A percentile compares a stretch with the other conserved stretches of the same genome.
These are phyloP conservation scores for Epinotia ramella DNA, from an alignment of 2,888 invertebrate species.

Conservation along the genomic window DNA sequence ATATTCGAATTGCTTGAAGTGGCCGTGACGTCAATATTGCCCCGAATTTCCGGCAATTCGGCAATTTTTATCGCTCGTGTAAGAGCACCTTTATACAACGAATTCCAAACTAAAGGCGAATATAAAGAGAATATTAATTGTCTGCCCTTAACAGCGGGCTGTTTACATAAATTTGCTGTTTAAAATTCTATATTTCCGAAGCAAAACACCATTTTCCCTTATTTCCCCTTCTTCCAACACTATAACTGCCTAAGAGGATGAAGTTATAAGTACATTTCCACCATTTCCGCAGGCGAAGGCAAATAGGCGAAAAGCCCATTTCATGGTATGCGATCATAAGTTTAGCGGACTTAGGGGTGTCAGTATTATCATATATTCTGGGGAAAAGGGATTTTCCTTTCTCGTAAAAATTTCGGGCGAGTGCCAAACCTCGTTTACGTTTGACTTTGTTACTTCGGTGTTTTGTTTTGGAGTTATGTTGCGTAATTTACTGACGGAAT, in stretches of 20 bases:
- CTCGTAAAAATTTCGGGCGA: slow-evolving; percentile 30
- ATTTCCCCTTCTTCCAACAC: not conserved
- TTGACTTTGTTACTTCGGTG: not conserved
- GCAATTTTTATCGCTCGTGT: no score
- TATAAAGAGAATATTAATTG: not conserved
- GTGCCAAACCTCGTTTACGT: slow-evolving; percentile 30
- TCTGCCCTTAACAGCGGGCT: not conserved
- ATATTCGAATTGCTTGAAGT: no score
- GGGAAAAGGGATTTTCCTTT: slow-evolving; percentile 40
- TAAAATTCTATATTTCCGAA: not conserved
- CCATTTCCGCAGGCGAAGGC: slow-evolving; percentile 7
- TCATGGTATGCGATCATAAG: slow-evolving; percentile 40
- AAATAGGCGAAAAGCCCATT: slow-evolving; percentile 29
- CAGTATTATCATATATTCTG: slow-evolving; percentile 40
- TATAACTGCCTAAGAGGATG: slow-evolving; percentile 5
- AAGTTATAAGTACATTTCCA: slow-evolving; percentile 9
- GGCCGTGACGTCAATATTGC: no score
- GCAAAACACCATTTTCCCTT: slow-evolving; percentile 3
- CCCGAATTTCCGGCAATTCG: no score
- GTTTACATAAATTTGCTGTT: not conserved
- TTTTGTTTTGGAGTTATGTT: slow-evolving; percentile 11
- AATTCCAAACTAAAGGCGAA: no score
- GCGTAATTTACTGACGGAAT: not conserved
- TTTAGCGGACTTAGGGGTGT: slow-evolving; percentile 39
- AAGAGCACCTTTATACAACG: no score